Evolutionary conservation across 2,797 vertebrate genomes (phyloP), one percentile per base, ranked within the genome.

Genomic region (Thalassophryne amazonica): DNA sequence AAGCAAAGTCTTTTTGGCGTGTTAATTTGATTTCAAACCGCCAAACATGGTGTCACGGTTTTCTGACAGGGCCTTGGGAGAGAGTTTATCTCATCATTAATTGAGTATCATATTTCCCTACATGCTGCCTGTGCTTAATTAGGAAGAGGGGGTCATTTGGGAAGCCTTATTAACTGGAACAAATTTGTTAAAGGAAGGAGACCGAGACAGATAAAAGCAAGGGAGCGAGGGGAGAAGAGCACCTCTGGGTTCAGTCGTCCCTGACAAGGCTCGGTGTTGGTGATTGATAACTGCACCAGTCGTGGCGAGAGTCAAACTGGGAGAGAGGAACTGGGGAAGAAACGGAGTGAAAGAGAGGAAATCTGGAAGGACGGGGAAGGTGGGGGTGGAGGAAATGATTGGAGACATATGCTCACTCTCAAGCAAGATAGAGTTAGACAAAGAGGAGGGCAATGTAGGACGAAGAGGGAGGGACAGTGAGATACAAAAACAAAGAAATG

Each of bases 1-100:
- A 86, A 86, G 67, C 81, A 83, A 92, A 77, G 76, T 90, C 90
- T 43, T 74, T 78, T 76, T 65, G 68, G 53, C 52, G 86, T 93
- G 90, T 88, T 94, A 93, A 95, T 95, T 97, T 93, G 93, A 92
- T 96, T 95, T 96, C 93, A 94, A 85, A 97, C 92, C 92, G 90
- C 93, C 93, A 96, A 98, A 97, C 93, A 95, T 92, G 92, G 94
- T 97, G 94, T 97, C 95, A 95, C 93, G 93, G 91, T 96, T 98
- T 96, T 81, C 67, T 96, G 94, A 96, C 95, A 94, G 85, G 94
- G 94, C 95, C 94, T 97, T 94, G 94, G 95, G 95, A 98, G 72
- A 87, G 93, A 96, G 95, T 98, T 98, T 95, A 97, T 98, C 95
- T 97, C 96, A 95, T 99, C 94, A 97, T 99, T 99, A 98, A 98